Base-by-base conservation (phyloP, 1,140 invertebrate genomes). In the Macrobrachium nipponense region DNA sequence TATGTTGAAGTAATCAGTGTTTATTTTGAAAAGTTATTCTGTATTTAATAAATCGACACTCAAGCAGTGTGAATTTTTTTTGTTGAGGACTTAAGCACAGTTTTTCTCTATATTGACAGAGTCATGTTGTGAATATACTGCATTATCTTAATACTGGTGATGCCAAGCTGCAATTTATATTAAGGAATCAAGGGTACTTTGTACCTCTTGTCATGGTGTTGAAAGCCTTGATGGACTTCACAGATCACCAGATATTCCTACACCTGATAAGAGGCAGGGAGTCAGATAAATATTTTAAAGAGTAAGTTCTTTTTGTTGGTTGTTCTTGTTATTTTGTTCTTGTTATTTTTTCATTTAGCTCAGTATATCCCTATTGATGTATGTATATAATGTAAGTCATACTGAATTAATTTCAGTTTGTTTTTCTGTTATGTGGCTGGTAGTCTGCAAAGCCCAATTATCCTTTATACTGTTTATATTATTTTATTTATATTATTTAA, bases 121-220 rank as follows among this genome's bases (percentile, higher is more conserved):
- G 78, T 15, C 18, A n/a, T 60, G 20, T 27, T 17, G 97, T 93
- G 73, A 98, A 98, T 91, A 94, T 96, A 0, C 92, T 99, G 0
- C 98, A 99, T 91, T 99, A 96, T 91, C 93, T 99, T 0, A 95
- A 93, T 64, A 96, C 98, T 91, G 98, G 98, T 10, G 94, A 95
- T 2, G 95, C 94, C n/a, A 97, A 96, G 91, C 91, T 97, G 0
- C 96, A 96, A 94, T 97, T 99, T 90, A 93, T 93, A 6, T 93
- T 96, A 89, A 92, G 92, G 44, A 96, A 95, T 91, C 91, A 94
- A 87, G 91, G 97, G 86, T 98, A 96, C 90, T 98, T 96, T 91
- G 92, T 96, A 0, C 97, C 98, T 0, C 91, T 98, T 15, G 92
- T 98, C 61, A 92, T 99, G 72, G 94, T 99, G 62, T 91, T 99